Conservation (phyloP, 2,797 vertebrate genomes). For the Lepilemur ruficaudatus region DNA sequence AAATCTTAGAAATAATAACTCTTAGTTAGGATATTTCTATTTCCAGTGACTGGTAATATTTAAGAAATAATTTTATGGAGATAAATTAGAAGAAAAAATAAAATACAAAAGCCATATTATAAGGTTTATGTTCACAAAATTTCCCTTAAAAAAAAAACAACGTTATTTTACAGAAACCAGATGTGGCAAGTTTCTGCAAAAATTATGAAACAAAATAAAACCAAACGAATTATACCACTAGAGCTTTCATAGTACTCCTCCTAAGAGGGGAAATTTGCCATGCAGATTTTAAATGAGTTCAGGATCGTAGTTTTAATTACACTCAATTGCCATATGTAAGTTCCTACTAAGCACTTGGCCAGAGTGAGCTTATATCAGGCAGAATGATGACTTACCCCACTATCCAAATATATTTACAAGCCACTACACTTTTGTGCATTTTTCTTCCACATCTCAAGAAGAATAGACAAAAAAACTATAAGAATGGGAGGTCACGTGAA, state of each 20-base stretch:
- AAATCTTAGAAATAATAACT: neutral
- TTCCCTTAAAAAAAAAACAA: neutral
- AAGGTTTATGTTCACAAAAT: neutral
- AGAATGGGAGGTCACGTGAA: neutral
- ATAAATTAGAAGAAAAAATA: neutral
- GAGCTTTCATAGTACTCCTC: neutral
- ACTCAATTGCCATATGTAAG: neutral
- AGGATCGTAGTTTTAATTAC: neutral
- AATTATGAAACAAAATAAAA: constrained; percentile 5
- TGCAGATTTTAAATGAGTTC: neutral
- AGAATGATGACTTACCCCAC: neutral
- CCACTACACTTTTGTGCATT: neutral
- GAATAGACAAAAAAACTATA: neutral
- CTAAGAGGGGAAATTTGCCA: neutral
- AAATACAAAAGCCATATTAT: neutral
- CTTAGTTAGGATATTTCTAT: neutral
- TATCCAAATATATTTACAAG: neutral
- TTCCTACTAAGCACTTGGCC: neutral
- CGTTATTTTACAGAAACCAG: neutral
- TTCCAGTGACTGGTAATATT: neutral
- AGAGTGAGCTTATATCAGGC: neutral
- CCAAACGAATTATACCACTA: neutral
- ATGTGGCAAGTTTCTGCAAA: neutral
- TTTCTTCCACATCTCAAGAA: neutral
- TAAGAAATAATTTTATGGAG: constrained; percentile 9